Evolutionary conservation across 2,113 vertebrate genomes (phyloP).

Genomic region (Elgaria multicarinata): DNA sequence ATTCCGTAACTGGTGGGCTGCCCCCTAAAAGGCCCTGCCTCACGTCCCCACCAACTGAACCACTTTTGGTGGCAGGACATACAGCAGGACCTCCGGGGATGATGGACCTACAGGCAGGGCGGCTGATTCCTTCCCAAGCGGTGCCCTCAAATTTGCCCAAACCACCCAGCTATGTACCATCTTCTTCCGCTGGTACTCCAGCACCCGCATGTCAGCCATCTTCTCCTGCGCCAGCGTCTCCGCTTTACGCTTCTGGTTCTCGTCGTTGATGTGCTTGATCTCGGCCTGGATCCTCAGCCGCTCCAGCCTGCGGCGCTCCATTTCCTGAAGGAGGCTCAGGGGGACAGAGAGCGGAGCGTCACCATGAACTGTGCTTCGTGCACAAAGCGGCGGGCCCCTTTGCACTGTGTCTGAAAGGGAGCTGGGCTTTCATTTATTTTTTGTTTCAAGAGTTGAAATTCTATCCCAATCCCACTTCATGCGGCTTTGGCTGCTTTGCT

Average conservation of each 20-base stretch:
- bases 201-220: constrained; percentile 75
- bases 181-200: constrained; percentile 84
- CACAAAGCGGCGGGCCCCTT: no score
- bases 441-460: no score
- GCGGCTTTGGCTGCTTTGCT: no score
- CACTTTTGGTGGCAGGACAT: not conserved
- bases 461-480: no score
- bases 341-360: not conserved
- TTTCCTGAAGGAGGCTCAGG: constrained; percentile 65
- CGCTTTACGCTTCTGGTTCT: constrained; percentile 78
- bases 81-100: not conserved
- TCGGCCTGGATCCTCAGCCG: constrained; percentile 82
- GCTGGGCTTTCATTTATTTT: no score
- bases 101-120: not conserved
- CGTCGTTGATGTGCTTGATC: constrained; percentile 80
- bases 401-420: not conserved
- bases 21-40: not conserved
- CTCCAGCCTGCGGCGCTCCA: constrained; percentile 78
- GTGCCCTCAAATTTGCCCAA: no score
- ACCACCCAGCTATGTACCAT: constrained; percentile 69
- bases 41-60: not conserved
- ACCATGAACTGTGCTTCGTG: no score
- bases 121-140: not conserved
- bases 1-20: not conserved
- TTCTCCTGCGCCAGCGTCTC: constrained; percentile 81